Percentiles rank a stretch among this genome's conserved stretches.
Conservation (phyloP, 92 coral and sea anemone genomes). For the Metridium senile region DNA sequence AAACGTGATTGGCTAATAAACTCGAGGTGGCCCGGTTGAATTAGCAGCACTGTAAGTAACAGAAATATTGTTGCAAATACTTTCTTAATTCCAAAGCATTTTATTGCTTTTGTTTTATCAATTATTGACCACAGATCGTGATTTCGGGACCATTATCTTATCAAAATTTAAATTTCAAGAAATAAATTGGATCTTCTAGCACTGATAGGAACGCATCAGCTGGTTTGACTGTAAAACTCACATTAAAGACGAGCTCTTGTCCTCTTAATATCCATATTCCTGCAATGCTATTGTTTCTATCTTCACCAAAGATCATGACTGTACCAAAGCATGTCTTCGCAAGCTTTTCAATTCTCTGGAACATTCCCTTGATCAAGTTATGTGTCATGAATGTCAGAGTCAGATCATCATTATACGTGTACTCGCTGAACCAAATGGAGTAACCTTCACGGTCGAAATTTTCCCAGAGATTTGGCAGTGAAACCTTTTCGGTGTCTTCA, state of each 20-base stretch:
- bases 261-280: conserved; percentile 89
- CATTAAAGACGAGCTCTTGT: conserved; percentile 79
- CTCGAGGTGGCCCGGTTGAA: no score
- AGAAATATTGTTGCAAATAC: no score
- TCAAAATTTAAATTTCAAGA: no score
- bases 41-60: no score
- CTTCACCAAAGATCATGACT: conserved; percentile 70
- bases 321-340: conserved; percentile 81
- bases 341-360: conserved; percentile 83
- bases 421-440: conserved; percentile 89
- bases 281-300: conserved; percentile 29
- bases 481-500: conserved; percentile 66
- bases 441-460: conserved; percentile 87
- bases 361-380: conserved; percentile 88
- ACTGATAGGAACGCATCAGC: no score
- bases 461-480: conserved; percentile 93
- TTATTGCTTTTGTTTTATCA: no score
- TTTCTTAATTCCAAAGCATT: no score
- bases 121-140: no score
- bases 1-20: no score
- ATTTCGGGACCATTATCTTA: no score
- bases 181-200: no score
- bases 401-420: conserved; percentile 67
- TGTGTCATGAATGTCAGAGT: conserved; percentile 73
- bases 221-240: no score